Evolutionary conservation across 1,140 invertebrate species (phyloP).

Genomic region (Proales similis): DNA sequence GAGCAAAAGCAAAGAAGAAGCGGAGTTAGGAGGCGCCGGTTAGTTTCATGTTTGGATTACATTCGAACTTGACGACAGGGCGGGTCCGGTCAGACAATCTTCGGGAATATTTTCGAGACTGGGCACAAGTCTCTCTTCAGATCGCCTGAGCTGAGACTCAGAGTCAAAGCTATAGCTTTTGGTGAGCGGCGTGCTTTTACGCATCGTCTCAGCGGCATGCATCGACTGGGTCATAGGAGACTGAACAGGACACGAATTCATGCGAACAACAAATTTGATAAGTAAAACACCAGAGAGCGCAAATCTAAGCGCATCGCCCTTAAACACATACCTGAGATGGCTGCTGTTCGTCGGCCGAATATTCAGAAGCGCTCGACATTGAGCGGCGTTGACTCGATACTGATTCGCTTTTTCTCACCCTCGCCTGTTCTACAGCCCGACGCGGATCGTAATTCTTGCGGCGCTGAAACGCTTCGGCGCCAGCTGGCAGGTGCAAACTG

Average conservation of each 20-base stretch:
- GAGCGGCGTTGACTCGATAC: too few species aligned
- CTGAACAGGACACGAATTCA: neutral
- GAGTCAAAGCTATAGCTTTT: too few species aligned
- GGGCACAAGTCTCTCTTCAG: too few species aligned
- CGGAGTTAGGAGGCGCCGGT: neutral
- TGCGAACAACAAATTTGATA: neutral
- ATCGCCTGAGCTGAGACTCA: too few species aligned
- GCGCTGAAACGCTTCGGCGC: constrained; percentile 18
- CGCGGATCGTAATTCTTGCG: constrained; percentile 29
- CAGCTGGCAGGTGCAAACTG: neutral
- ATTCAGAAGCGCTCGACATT: too few species aligned
- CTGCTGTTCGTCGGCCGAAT: neutral
- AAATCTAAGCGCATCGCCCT: neutral
- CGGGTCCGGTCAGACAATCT: too few species aligned
- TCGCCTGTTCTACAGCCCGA: constrained; percentile 11
- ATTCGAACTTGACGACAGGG: too few species aligned
- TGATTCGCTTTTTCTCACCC: constrained; percentile 10
- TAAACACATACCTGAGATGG: too few species aligned
- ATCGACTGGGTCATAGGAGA: too few species aligned
- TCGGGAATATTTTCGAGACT: too few species aligned
- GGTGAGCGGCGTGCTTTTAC: too few species aligned
- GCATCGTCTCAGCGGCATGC: too few species aligned
- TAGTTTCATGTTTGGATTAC: neutral
- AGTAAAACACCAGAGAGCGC: neutral
- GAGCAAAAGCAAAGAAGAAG: neutral